Conservation (phyloP, 2,113 vertebrate genomes). For the Strigops habroptila region DNA sequence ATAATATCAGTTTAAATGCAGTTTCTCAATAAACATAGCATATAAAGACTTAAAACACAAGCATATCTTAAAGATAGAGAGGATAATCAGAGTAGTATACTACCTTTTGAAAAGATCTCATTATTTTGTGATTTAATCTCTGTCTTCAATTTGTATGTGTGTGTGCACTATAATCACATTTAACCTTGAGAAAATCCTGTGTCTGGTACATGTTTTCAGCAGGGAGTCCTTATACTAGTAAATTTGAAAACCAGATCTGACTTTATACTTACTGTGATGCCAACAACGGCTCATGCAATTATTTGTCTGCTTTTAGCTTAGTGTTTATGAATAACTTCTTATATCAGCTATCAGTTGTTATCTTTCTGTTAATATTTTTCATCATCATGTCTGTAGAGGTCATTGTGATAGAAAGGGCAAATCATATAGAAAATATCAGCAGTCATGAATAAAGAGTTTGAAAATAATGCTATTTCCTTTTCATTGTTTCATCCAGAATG, state of each 20-base stretch:
- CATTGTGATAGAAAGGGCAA: constrained; percentile 24
- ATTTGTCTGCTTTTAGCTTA: constrained; percentile 32
- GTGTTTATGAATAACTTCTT: constrained; percentile 28
- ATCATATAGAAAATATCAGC: constrained; percentile 8
- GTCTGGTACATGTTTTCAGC: constrained; percentile 39
- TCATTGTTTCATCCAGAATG: constrained; percentile 14
- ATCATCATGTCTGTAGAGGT: constrained; percentile 13
- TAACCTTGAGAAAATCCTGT: constrained; percentile 59
- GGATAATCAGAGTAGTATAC: constrained; percentile 15
- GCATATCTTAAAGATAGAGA: constrained; percentile 13
- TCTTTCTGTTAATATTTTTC: constrained; percentile 44
- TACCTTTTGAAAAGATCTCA: constrained; percentile 37
- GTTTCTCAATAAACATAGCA: neutral
- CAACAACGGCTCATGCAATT: constrained; percentile 16
- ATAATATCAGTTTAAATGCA: constrained; percentile 19
- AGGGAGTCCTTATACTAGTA: constrained; percentile 22
- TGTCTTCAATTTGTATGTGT: constrained; percentile 17
- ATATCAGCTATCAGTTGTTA: neutral
- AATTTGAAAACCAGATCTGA: constrained; percentile 37
- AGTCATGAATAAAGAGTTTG: constrained; percentile 28
- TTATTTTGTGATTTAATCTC: constrained; percentile 54
- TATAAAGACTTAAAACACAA: constrained; percentile 25
- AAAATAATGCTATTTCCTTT: constrained; percentile 38
- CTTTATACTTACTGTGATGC: constrained; percentile 47
- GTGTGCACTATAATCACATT: constrained; percentile 13